Base-by-base conservation (phyloP, 1,140 invertebrate genomes). In the Stegodyphus mimosarum region DNA sequence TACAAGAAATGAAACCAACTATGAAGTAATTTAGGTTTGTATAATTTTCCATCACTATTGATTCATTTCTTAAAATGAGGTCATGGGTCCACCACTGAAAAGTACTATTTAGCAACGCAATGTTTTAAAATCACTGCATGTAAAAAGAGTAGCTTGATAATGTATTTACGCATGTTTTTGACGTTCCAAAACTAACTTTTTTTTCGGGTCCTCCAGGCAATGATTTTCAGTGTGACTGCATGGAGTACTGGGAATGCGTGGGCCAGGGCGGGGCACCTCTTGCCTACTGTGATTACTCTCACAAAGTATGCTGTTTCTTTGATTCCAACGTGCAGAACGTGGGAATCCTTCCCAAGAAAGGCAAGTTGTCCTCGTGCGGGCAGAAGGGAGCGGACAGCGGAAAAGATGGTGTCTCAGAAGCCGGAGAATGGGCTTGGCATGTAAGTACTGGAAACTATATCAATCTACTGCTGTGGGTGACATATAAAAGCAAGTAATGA, bases 361-460 rank as follows among this genome's bases (percentile, higher is more conserved):
- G 64, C 3, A 83, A 87, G 10, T 52, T 83, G 6, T 48, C 86
- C 15, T 81, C 83, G 7, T 91, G 90, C 81, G 90, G 90, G 0
- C 87, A 87, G 7, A 91, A 91, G 81, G 90, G 91, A 13, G 73
- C 86, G 13, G 88, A 89, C 86, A 88, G 86, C 63, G 88, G 88
- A 0, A 88, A 88, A 66, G 89, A 90, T 7, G 90, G 90, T 2
- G 69, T 89, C 18, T 90, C 91, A 5, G 90, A 91, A 86, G 88
- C 90, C 49, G 89, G 88, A 6, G 91, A 92, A 87, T 92, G 91
- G 91, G 90, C 90, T 1, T 92, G 91, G 91, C 91, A 92, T 88
- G 91, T 91, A 88, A 90, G 90, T 90, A 33, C 33, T 33, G 1
- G 33, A 33, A 33, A 33, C 33, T 33, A 33, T 33, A 33, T 33